phyloP scores from a whole-genome alignment of 2,797 vertebrate genomes.

The Sarcoramphus papa region DNA sequence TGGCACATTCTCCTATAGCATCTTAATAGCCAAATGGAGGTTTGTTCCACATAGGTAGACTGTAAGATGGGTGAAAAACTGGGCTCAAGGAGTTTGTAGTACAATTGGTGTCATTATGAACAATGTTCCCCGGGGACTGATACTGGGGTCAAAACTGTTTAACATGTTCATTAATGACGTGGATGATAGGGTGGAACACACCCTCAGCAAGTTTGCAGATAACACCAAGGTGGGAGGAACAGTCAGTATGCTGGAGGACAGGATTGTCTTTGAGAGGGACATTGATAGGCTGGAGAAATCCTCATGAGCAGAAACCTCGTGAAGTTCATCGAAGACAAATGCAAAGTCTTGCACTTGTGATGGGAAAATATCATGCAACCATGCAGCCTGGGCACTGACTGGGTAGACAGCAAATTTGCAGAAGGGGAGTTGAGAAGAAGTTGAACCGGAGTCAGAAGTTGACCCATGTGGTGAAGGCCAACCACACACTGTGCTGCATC shows the following conservation, averaged over 20 bases:
- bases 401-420: background rate
- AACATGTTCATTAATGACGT: rapidly evolving
- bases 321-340: background rate
- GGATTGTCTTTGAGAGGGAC: background rate
- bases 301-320: background rate
- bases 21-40: background rate
- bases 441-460: background rate
- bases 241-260: background rate
- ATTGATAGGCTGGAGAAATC: background rate
- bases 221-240: background rate
- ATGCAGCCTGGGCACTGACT: background rate
- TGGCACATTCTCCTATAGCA: background rate
- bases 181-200: background rate
- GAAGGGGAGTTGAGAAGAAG: background rate
- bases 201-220: background rate
- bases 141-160: background rate
- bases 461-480: background rate
- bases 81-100: background rate
- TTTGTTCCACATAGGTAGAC: background rate
- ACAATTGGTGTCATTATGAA: background rate
- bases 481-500: background rate
- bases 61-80: background rate
- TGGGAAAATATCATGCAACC: background rate
- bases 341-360: background rate
- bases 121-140: background rate